Evolutionary conservation across 2,113 vertebrate species (phyloP).

Genomic region (Anser cygnoides): DNA sequence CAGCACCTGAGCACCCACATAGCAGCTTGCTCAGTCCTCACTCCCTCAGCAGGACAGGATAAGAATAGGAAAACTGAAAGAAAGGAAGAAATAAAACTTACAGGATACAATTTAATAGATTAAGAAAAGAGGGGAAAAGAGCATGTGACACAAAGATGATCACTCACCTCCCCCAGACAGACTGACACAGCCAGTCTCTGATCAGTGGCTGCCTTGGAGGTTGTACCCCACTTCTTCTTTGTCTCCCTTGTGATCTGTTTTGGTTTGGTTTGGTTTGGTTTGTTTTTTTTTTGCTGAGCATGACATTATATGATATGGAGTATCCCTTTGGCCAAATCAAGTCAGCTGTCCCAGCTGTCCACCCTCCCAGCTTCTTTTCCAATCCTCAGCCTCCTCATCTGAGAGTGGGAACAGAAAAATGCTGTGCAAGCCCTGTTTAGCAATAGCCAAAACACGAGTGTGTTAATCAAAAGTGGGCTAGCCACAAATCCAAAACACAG

Average conservation of each 20-base stretch:
- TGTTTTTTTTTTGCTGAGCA: neutral
- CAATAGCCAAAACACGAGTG: no score
- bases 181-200: neutral
- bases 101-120: neutral
- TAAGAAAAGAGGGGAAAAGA: neutral
- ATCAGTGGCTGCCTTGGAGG: neutral
- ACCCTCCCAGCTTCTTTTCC: neutral
- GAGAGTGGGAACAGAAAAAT: no score
- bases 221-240: neutral
- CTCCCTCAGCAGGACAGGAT: neutral
- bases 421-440: no score
- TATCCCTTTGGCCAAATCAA: neutral
- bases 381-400: neutral
- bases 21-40: neutral
- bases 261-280: neutral
- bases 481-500: no score
- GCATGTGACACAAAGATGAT: neutral
- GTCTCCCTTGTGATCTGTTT: neutral
- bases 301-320: neutral
- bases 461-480: no score
- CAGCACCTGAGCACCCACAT: neutral
- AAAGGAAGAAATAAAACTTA: neutral
- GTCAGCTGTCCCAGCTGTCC: neutral
- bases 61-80: neutral
- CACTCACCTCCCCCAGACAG: no score